Conservation (phyloP, 2,113 vertebrate genomes). For the Opisthocomus hoazin region DNA sequence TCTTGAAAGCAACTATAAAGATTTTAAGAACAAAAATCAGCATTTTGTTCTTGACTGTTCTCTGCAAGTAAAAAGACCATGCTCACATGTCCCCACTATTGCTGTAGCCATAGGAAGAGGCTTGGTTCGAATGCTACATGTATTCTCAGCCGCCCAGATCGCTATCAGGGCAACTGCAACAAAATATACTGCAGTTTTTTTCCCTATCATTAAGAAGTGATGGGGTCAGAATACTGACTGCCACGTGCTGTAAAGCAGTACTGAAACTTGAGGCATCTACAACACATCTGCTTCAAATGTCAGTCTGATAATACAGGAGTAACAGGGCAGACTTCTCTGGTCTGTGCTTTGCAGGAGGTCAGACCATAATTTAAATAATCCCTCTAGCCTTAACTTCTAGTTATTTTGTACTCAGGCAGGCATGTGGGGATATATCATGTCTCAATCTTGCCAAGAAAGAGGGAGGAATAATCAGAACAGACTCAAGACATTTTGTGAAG, state of each 20-base stretch:
- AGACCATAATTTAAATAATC: constrained; percentile 4
- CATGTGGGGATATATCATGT: not conserved
- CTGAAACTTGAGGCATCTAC: not conserved
- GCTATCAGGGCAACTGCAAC: not conserved
- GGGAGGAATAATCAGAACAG: constrained; percentile 14
- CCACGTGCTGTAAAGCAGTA: not conserved
- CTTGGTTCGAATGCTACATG: not conserved
- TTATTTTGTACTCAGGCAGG: not conserved
- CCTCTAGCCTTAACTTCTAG: not conserved
- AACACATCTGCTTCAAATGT: not conserved
- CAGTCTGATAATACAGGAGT: not conserved
- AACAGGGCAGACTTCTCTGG: not conserved
- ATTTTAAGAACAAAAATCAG: not conserved
- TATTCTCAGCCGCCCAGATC: not conserved
- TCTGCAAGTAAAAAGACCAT: not conserved
- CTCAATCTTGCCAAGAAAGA: not conserved
- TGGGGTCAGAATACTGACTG: not conserved
- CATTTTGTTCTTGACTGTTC: not conserved
- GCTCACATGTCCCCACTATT: not conserved
- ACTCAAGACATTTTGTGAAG: constrained; percentile 1
- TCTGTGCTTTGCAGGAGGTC: not conserved
- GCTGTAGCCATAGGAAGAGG: not conserved
- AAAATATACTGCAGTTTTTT: not conserved
- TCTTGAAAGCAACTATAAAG: not conserved
- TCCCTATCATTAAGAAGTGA: not conserved